A percentile compares a stretch with the other conserved stretches of the same genome.
Evolutionary conservation across 2,113 vertebrate genomes (phyloP).

Genomic region (Tautogolabrus adspersus): DNA sequence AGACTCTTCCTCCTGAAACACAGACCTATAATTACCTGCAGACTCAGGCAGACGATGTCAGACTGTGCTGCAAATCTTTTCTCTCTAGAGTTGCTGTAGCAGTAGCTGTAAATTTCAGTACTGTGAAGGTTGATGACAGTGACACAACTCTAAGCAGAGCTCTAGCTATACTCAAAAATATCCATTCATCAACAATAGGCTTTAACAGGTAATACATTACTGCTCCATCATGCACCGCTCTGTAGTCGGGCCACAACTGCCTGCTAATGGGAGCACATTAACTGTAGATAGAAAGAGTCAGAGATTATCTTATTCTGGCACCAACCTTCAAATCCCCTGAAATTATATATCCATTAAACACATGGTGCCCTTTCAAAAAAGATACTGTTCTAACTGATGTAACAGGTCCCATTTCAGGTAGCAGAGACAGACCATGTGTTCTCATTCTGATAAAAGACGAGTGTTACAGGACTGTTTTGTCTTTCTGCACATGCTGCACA

Average conservation of each 20-base stretch:
- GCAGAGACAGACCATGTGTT: slow-evolving; percentile 18
- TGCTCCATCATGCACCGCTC: slow-evolving; percentile 28
- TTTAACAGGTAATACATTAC: slow-evolving; percentile 64
- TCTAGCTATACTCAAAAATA: slow-evolving; percentile 54
- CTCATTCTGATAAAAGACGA: slow-evolving; percentile 19
- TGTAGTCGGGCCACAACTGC: slow-evolving; percentile 29
- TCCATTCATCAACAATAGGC: slow-evolving; percentile 70
- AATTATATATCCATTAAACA: slow-evolving; percentile 54
- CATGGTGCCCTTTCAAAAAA: slow-evolving; percentile 6
- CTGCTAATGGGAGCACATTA: slow-evolving; percentile 39
- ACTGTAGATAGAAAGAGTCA: slow-evolving; percentile 23
- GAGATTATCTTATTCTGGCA: slow-evolving; percentile 57
- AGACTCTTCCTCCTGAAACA: slow-evolving; percentile 43
- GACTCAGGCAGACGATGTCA: slow-evolving; percentile 23
- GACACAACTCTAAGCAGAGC: slow-evolving; percentile 53
- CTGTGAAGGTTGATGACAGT: slow-evolving; percentile 71
- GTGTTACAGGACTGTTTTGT: slow-evolving; percentile 33
- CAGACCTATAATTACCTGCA: slow-evolving; percentile 63
- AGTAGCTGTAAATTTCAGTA: slow-evolving; percentile 54
- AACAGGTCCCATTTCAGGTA: slow-evolving; percentile 2
- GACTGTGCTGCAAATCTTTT: slow-evolving; percentile 38
- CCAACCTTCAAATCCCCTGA: slow-evolving; percentile 59
- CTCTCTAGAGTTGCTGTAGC: slow-evolving; percentile 8
- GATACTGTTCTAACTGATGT: slow-evolving; percentile 1
- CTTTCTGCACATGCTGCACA: slow-evolving; percentile 32